Evolutionary conservation across 2,113 vertebrate genomes (phyloP).

Genomic region (Rhea pennata): DNA sequence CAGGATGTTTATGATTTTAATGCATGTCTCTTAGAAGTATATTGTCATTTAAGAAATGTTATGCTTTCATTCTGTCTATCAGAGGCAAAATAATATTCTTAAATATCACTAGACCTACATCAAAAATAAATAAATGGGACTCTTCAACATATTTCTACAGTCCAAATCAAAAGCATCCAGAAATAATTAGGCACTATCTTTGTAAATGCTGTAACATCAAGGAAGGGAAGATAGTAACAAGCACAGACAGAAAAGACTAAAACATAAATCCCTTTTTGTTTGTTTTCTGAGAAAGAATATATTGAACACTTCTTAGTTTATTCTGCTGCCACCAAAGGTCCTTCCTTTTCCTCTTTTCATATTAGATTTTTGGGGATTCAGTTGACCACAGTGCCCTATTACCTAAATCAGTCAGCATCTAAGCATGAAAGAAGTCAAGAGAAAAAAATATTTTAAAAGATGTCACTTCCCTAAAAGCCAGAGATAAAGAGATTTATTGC

Average conservation of each 20-base stretch:
- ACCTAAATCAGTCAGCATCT: conserved; percentile 63
- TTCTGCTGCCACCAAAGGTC: conserved; percentile 56
- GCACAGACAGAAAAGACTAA: conserved; percentile 30
- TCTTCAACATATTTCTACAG: background rate
- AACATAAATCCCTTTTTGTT: conserved; percentile 50
- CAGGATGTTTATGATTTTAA: background rate
- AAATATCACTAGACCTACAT: background rate
- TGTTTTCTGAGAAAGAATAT: conserved; percentile 8
- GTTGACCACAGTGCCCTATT: conserved; percentile 57
- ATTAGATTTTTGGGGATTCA: conserved; percentile 69
- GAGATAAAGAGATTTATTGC: conserved; percentile 71
- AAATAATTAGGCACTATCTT: background rate
- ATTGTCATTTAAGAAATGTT: background rate
- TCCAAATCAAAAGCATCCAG: background rate
- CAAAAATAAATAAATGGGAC: background rate
- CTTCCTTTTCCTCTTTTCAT: conserved; percentile 65
- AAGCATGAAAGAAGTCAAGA: conserved; percentile 64
- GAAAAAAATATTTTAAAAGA: conserved; percentile 68
- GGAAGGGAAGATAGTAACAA: background rate
- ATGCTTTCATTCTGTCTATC: background rate
- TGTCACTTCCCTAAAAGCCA: conserved; percentile 68
- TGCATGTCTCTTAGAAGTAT: background rate
- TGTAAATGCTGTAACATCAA: background rate
- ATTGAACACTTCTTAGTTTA: conserved; percentile 51
- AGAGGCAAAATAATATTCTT: background rate